Evolutionary conservation across 2,113 vertebrate genomes (phyloP).

Genomic region (Oryzias curvinotus): DNA sequence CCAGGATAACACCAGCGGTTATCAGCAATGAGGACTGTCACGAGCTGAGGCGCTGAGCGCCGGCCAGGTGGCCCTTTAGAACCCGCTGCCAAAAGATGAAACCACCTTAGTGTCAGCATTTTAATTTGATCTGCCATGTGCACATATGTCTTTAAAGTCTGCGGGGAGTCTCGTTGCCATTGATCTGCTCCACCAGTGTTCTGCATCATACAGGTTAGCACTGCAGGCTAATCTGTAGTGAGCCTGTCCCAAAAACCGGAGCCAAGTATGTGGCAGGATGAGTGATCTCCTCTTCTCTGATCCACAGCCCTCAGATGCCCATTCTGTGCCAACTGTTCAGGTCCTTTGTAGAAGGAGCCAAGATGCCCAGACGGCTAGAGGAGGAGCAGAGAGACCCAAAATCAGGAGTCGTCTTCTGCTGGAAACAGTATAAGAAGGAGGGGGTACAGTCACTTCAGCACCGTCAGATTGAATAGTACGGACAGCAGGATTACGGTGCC

Average conservation of each 20-base stretch:
- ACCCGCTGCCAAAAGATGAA: constrained; percentile 71
- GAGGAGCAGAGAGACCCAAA: constrained; percentile 58
- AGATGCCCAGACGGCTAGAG: constrained; percentile 64
- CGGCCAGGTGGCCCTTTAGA: constrained; percentile 71
- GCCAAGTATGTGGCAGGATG: constrained; percentile 66
- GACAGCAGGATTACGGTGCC: constrained; percentile 25
- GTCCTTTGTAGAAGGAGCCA: constrained; percentile 73
- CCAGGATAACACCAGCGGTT: constrained; percentile 62
- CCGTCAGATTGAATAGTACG: constrained; percentile 22
- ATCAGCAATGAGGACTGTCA: constrained; percentile 63
- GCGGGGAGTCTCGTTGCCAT: constrained; percentile 62
- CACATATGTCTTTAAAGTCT: constrained; percentile 77
- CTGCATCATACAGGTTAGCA: constrained; percentile 67
- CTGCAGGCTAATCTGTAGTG: constrained; percentile 70
- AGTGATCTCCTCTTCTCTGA: constrained; percentile 70
- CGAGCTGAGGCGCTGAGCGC: constrained; percentile 52
- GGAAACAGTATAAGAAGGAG: constrained; percentile 22
- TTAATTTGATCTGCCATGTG: constrained; percentile 74
- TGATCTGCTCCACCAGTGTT: constrained; percentile 66
- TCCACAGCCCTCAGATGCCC: constrained; percentile 62
- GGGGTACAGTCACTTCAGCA: constrained; percentile 27
- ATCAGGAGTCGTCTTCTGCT: constrained; percentile 34
- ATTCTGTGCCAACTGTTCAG: constrained; percentile 64
- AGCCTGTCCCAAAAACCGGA: constrained; percentile 51
- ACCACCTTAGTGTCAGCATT: constrained; percentile 74